Evolutionary conservation across 2,797 vertebrate species (phyloP).

Genomic region (Phrynocephalus forsythii): DNA sequence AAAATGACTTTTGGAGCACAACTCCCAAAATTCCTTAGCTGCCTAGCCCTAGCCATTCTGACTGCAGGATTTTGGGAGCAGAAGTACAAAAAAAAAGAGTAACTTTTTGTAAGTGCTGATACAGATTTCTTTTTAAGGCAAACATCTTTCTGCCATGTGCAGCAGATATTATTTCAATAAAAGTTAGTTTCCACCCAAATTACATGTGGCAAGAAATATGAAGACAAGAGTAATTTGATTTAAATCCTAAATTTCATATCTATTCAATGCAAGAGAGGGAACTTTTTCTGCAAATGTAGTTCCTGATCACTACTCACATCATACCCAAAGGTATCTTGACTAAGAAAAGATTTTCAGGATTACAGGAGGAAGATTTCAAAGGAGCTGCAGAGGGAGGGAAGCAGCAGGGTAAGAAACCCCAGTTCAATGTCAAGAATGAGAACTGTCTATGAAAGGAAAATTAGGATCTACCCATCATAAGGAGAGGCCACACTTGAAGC

Average conservation of each 20-base stretch:
- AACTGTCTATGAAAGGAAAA: background rate
- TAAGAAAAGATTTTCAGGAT: background rate
- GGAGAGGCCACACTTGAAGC: too few species aligned
- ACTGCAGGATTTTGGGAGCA: background rate
- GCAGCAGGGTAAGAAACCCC: background rate
- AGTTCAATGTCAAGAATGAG: background rate
- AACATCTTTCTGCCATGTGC: background rate
- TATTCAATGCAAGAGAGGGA: background rate
- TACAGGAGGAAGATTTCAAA: background rate
- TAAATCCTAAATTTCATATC: background rate
- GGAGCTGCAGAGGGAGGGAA: background rate
- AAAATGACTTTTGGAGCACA: too few species aligned
- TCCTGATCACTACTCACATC: background rate
- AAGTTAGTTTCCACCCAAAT: background rate
- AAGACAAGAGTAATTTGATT: background rate
- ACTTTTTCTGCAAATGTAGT: background rate
- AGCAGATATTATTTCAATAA: background rate
- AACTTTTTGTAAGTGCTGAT: background rate
- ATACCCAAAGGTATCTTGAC: background rate
- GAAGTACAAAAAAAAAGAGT: background rate
- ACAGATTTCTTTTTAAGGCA: background rate
- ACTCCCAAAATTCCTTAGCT: too few species aligned
- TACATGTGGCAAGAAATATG: background rate
- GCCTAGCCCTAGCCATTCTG: too few species aligned
- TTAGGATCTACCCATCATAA: background rate